A percentile compares a stretch with the other conserved stretches of the same genome.
These are phyloP conservation scores for Pangasius macronema DNA, from an alignment of 2,797 vertebrate genomes.

Conservation along the genomic window DNA sequence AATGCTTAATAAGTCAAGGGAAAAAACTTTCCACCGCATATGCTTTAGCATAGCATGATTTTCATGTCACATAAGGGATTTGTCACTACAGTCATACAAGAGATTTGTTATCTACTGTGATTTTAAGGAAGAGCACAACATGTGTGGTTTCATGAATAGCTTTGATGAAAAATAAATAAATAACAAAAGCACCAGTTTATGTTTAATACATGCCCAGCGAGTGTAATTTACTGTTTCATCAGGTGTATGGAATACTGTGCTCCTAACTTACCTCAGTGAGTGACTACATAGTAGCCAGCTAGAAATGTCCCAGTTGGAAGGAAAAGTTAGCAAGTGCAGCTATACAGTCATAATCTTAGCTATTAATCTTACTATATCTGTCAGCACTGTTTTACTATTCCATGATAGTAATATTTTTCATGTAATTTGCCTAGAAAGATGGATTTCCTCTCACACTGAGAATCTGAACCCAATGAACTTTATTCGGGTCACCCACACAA, in stretches of 20 bases:
- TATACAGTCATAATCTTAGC: conserved; percentile 11
- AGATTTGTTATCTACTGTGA: background rate
- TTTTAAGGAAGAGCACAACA: background rate
- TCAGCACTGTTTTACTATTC: conserved; percentile 22
- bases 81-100: background rate
- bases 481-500: background rate
- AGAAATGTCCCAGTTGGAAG: conserved; percentile 5
- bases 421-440: conserved; percentile 15
- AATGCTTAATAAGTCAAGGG: background rate
- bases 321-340: conserved; percentile 15
- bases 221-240: conserved; percentile 3
- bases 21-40: background rate
- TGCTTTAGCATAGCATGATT: background rate
- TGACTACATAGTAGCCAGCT: background rate
- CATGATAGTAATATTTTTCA: background rate
- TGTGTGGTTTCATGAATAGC: background rate
- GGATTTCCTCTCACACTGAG: conserved; percentile 13
- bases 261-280: background rate
- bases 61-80: background rate
- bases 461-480: conserved; percentile 43
- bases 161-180: background rate
- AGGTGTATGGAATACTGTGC: background rate
- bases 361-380: conserved; percentile 17
- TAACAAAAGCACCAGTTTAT: background rate
- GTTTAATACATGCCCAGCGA: background rate